Evolutionary conservation across 53 echinoderm and acorn worm species (phyloP).

Genomic region (Actinopyga echinites): DNA sequence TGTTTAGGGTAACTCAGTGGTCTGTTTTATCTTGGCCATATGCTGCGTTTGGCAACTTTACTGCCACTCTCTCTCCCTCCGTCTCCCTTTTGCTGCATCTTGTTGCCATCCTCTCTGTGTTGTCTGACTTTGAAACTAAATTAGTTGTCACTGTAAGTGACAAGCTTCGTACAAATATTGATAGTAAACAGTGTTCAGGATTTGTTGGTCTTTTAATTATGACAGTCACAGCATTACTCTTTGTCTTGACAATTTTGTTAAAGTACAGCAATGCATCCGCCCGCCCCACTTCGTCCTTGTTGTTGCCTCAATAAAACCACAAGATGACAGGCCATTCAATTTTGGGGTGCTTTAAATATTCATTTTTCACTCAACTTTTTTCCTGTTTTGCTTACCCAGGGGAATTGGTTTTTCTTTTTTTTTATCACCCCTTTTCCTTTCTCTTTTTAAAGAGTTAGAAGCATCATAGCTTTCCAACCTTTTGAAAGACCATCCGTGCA

Average conservation of each 20-base stretch:
- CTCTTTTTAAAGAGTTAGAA: background rate
- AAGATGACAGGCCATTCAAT: slow-evolving; percentile 21
- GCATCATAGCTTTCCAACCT: background rate
- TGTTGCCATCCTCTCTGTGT: background rate
- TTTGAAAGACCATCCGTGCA: slow-evolving; percentile 17
- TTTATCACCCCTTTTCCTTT: background rate
- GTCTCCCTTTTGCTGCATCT: background rate
- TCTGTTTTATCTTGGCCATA: background rate
- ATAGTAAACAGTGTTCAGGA: slow-evolving; percentile 16
- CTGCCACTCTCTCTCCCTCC: background rate
- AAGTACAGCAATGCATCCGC: slow-evolving; percentile 3
- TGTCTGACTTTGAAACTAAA: background rate
- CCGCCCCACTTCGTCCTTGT: background rate
- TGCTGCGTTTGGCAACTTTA: background rate
- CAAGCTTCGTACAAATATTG: slow-evolving; percentile 28
- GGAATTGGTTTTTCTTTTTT: background rate
- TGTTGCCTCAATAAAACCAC: slow-evolving; percentile 10
- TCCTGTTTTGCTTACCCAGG: background rate
- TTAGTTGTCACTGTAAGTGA: slow-evolving; percentile 25
- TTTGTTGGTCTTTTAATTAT: slow-evolving; percentile 38
- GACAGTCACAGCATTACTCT: slow-evolving; percentile 10
- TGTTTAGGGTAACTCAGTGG: slow-evolving; percentile 6
- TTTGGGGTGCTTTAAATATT: slow-evolving; percentile 18
- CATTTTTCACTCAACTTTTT: slow-evolving; percentile 15
- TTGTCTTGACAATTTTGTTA: slow-evolving; percentile 26